These are phyloP conservation scores for Myodes glareolus DNA, from an alignment of 2,113 vertebrate genomes.

Conservation along the genomic window DNA sequence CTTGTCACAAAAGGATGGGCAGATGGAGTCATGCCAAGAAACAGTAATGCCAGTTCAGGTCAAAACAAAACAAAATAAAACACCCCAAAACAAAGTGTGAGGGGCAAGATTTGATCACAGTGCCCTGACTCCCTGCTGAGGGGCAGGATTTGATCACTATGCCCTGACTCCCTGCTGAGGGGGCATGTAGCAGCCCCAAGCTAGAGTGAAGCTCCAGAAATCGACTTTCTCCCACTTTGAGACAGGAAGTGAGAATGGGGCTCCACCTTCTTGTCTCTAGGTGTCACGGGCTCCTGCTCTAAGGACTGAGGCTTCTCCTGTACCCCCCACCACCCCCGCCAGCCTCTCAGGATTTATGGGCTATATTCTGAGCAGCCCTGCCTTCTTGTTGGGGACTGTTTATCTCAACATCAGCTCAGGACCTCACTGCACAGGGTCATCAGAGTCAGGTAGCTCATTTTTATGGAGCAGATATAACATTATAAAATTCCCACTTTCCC, in stretches of 20 bases:
- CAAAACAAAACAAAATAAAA: neutral
- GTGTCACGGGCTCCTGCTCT: conserved; percentile 20
- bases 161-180: neutral
- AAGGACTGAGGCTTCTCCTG: neutral
- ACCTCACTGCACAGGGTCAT: neutral
- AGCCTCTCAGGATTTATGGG: neutral
- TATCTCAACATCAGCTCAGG: conserved; percentile 1
- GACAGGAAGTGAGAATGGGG: neutral
- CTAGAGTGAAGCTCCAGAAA: neutral
- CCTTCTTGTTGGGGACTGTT: neutral
- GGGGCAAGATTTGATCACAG: neutral
- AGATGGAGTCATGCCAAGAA: conserved; percentile 14
- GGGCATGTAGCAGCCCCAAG: neutral
- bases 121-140: neutral
- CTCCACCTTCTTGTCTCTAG: neutral
- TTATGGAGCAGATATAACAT: conserved; percentile 19
- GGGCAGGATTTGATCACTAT: neutral
- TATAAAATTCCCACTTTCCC: conserved; percentile 29
- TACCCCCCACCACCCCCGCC: neutral
- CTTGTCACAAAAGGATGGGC: conserved; percentile 8
- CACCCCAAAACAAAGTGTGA: too few relatives aligned
- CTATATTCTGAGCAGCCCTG: neutral
- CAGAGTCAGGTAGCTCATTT: conserved; percentile 2
- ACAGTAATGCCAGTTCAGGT: conserved; percentile 6
- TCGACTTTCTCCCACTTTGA: conserved; percentile 6